phyloP scores from a whole-genome alignment of 2,888 invertebrate genomes.

The Drosophila buzzatii region DNA sequence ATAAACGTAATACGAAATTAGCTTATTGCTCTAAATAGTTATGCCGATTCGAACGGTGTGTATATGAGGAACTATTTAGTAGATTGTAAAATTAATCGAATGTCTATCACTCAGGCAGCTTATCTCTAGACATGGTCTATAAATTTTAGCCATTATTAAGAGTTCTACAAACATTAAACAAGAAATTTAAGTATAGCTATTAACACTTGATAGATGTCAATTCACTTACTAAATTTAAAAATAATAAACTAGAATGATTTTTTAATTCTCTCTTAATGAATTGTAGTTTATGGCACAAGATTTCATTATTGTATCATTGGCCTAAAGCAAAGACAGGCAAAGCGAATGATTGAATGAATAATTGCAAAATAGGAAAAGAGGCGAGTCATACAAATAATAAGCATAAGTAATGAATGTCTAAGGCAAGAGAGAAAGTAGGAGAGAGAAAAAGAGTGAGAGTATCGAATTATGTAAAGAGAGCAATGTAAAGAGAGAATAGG shows the following conservation, averaged over 20 bases:
- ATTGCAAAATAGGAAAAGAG: no score
- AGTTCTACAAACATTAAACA: background rate
- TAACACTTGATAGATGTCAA: slow-evolving; percentile 10
- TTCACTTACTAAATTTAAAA: background rate
- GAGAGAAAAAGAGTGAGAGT: no score
- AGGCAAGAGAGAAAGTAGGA: no score
- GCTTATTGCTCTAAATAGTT: slow-evolving; percentile 24
- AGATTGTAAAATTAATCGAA: slow-evolving; percentile 11
- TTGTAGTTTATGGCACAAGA: background rate
- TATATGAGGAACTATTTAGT: slow-evolving; percentile 4
- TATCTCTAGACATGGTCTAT: slow-evolving; percentile 45
- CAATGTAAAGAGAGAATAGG: no score
- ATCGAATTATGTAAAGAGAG: no score
- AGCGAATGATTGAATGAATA: no score
- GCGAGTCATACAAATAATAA: no score
- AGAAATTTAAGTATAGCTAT: slow-evolving; percentile 4
- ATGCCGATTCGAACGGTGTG: background rate
- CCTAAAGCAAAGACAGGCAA: no score
- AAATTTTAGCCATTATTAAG: slow-evolving; percentile 15
- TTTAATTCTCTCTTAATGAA: slow-evolving; percentile 14
- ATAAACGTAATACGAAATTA: slow-evolving; percentile 21
- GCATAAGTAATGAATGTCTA: no score
- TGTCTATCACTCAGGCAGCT: slow-evolving; percentile 14
- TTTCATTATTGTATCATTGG: background rate
- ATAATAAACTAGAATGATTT: slow-evolving; percentile 29